Conservation (phyloP, 2,113 vertebrate species). For the Xiphias gladius region DNA sequence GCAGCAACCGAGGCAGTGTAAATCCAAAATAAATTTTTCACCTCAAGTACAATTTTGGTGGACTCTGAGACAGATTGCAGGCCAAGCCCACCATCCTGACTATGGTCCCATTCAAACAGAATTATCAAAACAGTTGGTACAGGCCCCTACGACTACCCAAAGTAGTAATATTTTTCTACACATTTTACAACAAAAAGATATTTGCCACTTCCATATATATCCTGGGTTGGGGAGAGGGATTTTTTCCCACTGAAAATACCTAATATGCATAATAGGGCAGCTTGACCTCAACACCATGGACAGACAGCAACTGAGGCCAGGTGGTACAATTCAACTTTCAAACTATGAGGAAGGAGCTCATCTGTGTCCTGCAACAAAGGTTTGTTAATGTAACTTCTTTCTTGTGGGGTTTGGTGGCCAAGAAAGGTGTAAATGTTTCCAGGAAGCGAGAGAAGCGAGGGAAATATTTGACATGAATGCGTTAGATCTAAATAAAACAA, state of each 20-base stretch:
- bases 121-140: background rate
- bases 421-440: background rate
- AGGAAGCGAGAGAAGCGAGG: background rate
- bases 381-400: background rate
- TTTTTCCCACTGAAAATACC: background rate
- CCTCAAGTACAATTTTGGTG: background rate
- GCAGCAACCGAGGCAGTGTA: background rate
- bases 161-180: background rate
- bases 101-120: background rate
- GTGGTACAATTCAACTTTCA: background rate
- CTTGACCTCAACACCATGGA: conserved; percentile 14
- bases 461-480: conserved; percentile 3
- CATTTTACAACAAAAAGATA: background rate
- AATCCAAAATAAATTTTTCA: background rate
- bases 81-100: background rate
- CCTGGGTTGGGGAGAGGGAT: background rate
- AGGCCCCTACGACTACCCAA: background rate
- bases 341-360: background rate
- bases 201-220: background rate
- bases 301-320: background rate
- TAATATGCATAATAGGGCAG: background rate
- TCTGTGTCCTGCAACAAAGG: background rate
- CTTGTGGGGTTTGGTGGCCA: background rate
- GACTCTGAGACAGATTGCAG: too few species aligned
- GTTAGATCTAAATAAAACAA: conserved; percentile 20